Conservation (phyloP, 2,888 invertebrate genomes). For the Coleophora deauratella region DNA sequence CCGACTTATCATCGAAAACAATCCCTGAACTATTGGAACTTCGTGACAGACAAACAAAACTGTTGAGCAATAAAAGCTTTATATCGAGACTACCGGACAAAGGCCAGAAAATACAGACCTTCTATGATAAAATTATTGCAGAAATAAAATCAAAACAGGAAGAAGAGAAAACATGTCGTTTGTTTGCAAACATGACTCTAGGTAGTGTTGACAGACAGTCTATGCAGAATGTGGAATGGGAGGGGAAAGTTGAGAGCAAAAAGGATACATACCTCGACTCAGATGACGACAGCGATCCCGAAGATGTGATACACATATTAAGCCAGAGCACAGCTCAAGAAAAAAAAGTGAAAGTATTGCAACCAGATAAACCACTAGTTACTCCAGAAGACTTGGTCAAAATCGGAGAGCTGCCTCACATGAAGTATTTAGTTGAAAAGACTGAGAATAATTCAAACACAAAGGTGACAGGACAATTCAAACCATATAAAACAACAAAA, state of each 20-base stretch:
- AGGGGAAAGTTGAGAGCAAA: slow-evolving; percentile 50
- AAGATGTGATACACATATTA: slow-evolving; percentile 74
- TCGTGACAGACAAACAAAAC: slow-evolving; percentile 70
- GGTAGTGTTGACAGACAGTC: slow-evolving; percentile 50
- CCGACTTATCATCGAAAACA: slow-evolving; percentile 58
- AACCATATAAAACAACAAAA: slow-evolving; percentile 74
- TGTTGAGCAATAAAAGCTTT: slow-evolving; percentile 68
- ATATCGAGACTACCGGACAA: slow-evolving; percentile 72
- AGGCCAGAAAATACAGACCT: slow-evolving; percentile 70
- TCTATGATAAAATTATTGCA: slow-evolving; percentile 55
- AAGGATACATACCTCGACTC: slow-evolving; percentile 55
- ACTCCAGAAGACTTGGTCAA: slow-evolving; percentile 65
- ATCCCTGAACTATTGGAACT: slow-evolving; percentile 67
- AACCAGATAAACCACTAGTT: slow-evolving; percentile 60
- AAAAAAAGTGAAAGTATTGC: slow-evolving; percentile 58
- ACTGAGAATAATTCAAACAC: slow-evolving; percentile 48
- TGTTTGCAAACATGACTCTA: slow-evolving; percentile 67
- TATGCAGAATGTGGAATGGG: slow-evolving; percentile 76
- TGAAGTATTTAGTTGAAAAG: slow-evolving; percentile 70
- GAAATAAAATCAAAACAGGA: slow-evolving; percentile 66
- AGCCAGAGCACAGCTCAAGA: slow-evolving; percentile 68
- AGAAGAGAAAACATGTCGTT: slow-evolving; percentile 61
- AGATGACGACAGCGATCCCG: slow-evolving; percentile 75
- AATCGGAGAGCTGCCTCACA: slow-evolving; percentile 61
- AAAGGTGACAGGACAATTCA: slow-evolving; percentile 54